phyloP scores from a whole-genome alignment of 2,113 vertebrate genomes.

The Dicentrarchus labrax region DNA sequence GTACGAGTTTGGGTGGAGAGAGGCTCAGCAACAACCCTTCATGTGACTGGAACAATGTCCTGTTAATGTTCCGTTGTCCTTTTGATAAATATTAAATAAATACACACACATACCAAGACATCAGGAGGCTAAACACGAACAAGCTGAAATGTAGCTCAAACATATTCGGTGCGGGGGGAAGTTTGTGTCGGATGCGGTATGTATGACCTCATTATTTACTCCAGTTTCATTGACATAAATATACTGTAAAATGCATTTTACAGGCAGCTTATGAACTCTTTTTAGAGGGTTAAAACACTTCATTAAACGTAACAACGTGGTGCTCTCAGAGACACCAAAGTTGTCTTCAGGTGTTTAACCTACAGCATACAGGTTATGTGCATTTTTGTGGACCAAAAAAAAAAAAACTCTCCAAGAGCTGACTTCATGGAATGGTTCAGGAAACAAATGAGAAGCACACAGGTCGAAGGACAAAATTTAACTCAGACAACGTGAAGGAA shows the following conservation, averaged over 20 bases:
- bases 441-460: neutral
- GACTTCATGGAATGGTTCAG: conserved; percentile 41
- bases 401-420: neutral
- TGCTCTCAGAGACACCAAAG: conserved; percentile 10
- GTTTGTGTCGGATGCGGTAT: neutral
- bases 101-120: conserved; percentile 22
- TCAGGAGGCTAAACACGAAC: neutral
- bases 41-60: conserved; percentile 2
- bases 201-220: neutral
- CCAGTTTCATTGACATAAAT: conserved; percentile 39
- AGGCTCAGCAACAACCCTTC: neutral
- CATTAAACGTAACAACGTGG: conserved; percentile 17
- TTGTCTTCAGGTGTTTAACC: neutral
- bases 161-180: neutral
- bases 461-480: neutral
- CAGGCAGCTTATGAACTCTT: conserved; percentile 44
- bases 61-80: neutral
- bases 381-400: neutral
- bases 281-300: conserved; percentile 16
- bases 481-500: conserved; percentile 4
- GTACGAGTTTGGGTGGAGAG: neutral
- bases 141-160: conserved; percentile 37
- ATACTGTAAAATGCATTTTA: conserved; percentile 13
- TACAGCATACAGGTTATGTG: neutral
- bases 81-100: conserved; percentile 66